Conservation (phyloP, 2,797 vertebrate genomes). For the Alauda arvensis region DNA sequence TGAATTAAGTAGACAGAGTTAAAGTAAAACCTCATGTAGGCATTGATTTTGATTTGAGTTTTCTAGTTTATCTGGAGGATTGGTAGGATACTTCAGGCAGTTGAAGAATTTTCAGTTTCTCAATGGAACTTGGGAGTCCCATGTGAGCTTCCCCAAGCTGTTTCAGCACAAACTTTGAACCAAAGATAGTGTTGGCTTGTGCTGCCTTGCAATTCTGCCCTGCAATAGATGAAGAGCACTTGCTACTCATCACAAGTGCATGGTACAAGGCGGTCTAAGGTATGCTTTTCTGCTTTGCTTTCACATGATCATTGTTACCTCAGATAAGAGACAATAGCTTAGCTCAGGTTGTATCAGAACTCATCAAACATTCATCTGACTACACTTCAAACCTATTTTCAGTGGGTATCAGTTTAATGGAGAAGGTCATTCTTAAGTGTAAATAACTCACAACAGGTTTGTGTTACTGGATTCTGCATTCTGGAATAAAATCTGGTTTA, state of each 20-base stretch:
- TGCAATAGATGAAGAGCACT: neutral
- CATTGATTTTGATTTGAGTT: neutral
- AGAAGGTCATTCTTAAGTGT: neutral
- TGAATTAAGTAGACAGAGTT: neutral
- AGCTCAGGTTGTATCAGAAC: neutral
- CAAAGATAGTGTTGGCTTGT: neutral
- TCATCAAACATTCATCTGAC: neutral
- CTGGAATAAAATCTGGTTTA: neutral
- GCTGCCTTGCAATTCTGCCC: neutral
- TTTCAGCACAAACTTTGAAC: neutral
- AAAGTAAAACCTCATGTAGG: neutral
- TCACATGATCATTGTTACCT: neutral
- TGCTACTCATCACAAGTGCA: fast-evolving
- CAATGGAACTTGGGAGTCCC: fast-evolving
- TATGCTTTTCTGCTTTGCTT: neutral
- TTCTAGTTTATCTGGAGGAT: neutral
- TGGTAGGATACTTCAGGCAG: neutral
- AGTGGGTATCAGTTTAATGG: neutral
- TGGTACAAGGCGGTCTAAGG: neutral
- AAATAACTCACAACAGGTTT: neutral
- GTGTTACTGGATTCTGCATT: neutral
- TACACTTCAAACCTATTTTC: neutral
- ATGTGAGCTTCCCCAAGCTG: neutral
- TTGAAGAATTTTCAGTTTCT: neutral
- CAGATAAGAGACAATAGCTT: neutral